Conservation (phyloP, 2,888 invertebrate species). For the Elaeidobius kamerunicus region DNA sequence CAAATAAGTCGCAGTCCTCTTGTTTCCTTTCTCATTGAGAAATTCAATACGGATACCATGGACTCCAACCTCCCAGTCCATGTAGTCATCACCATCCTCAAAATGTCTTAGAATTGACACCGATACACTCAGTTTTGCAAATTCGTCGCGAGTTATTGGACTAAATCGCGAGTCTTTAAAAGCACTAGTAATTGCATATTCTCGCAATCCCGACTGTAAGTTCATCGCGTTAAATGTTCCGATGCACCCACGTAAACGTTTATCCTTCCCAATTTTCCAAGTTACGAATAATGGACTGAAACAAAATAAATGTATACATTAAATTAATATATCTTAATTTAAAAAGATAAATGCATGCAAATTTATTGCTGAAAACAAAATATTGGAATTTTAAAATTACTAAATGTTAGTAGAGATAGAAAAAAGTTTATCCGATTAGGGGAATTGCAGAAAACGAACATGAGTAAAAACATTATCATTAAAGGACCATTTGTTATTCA, state of each 20-base stretch:
- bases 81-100: constrained; percentile 91
- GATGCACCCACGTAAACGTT: constrained; percentile 94
- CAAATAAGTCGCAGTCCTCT: constrained; percentile 96
- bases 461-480: no score
- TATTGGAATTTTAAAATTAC: no score
- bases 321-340: no score
- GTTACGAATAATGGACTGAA: constrained; percentile 96
- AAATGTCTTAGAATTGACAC: constrained; percentile 96
- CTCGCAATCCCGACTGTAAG: constrained; percentile 89
- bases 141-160: constrained; percentile 91
- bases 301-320: constrained; percentile 33
- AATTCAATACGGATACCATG: constrained; percentile 99
- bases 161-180: constrained; percentile 96
- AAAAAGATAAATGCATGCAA: no score
- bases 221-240: constrained; percentile 98
- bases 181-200: constrained; percentile 97
- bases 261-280: constrained; percentile 97
- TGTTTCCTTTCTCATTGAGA: constrained; percentile 86
- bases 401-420: no score
- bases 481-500: no score
- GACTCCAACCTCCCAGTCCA: constrained; percentile 96
- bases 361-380: no score
- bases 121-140: constrained; percentile 87
- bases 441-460: no score
- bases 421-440: no score